phyloP scores from a whole-genome alignment of 2,113 vertebrate species.

The Leptobrachium ailaonicum region DNA sequence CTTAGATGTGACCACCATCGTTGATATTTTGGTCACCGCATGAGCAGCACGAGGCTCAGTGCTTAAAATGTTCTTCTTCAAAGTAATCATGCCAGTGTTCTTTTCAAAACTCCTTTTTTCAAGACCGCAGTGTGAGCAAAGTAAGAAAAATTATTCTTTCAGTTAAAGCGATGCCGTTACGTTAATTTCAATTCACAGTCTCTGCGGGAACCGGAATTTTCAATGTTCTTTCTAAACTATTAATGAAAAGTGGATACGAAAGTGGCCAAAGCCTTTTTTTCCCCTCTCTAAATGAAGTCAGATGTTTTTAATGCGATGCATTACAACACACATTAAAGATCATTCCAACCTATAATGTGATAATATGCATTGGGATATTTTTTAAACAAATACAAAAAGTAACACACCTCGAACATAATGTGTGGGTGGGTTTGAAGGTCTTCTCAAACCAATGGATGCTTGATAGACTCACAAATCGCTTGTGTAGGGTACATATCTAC shows the following conservation, averaged over 20 bases:
- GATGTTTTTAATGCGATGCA: slow-evolving; percentile 63
- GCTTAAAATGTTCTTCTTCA: slow-evolving; percentile 15
- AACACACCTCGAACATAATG: no score
- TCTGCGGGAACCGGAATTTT: slow-evolving; percentile 61
- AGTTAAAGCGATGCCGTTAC: slow-evolving; percentile 25
- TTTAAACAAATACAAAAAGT: no score
- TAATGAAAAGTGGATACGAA: slow-evolving; percentile 67
- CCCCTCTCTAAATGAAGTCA: slow-evolving; percentile 59
- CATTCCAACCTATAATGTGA: not conserved
- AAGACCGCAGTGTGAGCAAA: slow-evolving; percentile 29
- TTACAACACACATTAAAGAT: slow-evolving; percentile 55
- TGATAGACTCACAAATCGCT: no score
- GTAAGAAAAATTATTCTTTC: slow-evolving; percentile 29
- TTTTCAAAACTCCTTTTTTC: slow-evolving; percentile 14
- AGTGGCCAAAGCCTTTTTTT: slow-evolving; percentile 55
- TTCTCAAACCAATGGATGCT: no score
- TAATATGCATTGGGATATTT: not conserved
- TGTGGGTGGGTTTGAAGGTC: no score
- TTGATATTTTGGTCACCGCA: not conserved
- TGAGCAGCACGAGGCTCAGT: not conserved
- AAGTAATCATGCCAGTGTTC: slow-evolving; percentile 4
- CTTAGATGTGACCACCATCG: not conserved
- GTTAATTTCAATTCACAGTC: slow-evolving; percentile 71
- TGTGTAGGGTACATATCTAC: no score
- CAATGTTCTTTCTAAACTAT: slow-evolving; percentile 72